Evolutionary conservation across 2,113 vertebrate genomes (phyloP).

Genomic region (Fregetta grallaria): DNA sequence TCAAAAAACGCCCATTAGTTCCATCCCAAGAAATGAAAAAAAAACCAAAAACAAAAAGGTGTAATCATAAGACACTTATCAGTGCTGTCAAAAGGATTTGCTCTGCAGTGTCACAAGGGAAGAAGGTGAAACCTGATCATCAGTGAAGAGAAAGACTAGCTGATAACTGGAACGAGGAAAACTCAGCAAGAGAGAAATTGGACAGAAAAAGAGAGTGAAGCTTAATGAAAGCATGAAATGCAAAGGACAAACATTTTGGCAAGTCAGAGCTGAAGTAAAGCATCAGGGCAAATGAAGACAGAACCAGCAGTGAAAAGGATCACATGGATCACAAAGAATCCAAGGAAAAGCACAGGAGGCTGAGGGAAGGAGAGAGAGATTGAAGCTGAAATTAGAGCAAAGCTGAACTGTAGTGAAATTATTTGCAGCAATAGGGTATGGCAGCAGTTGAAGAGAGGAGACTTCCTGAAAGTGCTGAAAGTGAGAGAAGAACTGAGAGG

Average conservation of each 20-base stretch:
- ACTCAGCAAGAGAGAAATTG: neutral
- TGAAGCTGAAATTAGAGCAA: neutral
- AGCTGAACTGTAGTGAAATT: neutral
- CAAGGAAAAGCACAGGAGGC: neutral
- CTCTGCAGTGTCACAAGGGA: neutral
- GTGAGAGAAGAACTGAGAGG: neutral
- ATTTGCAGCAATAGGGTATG: neutral
- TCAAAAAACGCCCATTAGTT: neutral
- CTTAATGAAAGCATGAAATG: neutral
- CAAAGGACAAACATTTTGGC: neutral
- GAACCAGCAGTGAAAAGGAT: neutral
- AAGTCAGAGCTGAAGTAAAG: neutral
- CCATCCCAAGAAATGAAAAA: neutral
- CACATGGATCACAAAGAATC: neutral
- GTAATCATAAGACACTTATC: neutral
- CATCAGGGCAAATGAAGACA: neutral
- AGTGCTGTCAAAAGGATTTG: neutral
- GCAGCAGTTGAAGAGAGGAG: neutral
- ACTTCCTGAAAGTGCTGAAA: neutral
- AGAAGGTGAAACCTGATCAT: neutral
- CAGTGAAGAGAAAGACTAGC: neutral
- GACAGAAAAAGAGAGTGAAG: neutral
- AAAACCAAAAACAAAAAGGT: neutral
- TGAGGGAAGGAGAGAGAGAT: neutral
- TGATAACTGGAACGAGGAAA: neutral